Percentiles rank a stretch among this genome's conserved stretches.
phyloP scores from a whole-genome alignment of 2,888 invertebrate genomes.

The Ophion ellenae region DNA sequence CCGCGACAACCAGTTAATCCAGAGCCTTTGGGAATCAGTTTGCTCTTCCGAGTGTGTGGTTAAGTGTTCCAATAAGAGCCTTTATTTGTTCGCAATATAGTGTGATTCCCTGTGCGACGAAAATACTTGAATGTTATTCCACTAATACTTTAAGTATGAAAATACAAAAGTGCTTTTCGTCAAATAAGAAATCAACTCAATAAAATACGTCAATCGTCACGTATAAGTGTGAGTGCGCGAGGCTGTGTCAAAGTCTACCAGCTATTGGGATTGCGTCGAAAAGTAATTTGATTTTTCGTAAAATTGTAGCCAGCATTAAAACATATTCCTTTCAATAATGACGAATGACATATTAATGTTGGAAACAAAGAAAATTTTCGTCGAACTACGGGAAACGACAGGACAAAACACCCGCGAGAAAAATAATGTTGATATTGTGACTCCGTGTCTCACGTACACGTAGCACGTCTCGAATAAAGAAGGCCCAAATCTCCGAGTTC shows the following conservation, averaged over 20 bases:
- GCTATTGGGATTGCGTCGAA: background rate
- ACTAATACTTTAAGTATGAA: background rate
- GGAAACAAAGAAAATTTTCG: background rate
- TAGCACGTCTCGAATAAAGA: conserved; percentile 36
- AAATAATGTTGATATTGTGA: conserved; percentile 33
- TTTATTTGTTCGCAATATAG: conserved; percentile 10
- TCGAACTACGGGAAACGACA: conserved; percentile 11
- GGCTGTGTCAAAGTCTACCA: conserved; percentile 5
- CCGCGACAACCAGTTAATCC: conserved; percentile 36
- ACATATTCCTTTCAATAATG: background rate
- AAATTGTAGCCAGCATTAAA: background rate
- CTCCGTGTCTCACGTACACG: conserved; percentile 16
- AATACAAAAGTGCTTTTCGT: background rate
- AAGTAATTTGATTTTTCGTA: conserved; percentile 1
- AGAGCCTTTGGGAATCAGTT: background rate
- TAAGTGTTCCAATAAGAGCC: background rate
- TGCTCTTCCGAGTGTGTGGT: background rate
- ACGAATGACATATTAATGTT: conserved; percentile 19
- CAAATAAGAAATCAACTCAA: background rate
- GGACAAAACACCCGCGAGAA: background rate
- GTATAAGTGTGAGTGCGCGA: conserved; percentile 3
- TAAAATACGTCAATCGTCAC: background rate
- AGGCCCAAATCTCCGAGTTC: conserved; percentile 31
- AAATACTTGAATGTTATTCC: background rate
- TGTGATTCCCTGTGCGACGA: conserved; percentile 26